Conservation (phyloP, 2,113 vertebrate genomes). For the Nothobranchius furzeri region DNA sequence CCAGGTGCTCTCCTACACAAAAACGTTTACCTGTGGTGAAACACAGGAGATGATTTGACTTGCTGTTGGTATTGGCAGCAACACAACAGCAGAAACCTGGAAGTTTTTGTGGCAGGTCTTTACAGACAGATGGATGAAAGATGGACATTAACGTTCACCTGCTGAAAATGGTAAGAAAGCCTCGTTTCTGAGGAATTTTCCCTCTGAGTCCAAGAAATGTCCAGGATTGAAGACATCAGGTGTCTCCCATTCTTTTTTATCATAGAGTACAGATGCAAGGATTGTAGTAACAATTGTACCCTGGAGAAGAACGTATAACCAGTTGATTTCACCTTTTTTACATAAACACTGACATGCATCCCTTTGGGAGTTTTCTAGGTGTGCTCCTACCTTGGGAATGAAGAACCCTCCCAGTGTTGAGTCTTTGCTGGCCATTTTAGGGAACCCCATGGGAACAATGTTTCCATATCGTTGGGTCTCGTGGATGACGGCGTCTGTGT, state of each 20-base stretch:
- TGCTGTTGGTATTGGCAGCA: neutral
- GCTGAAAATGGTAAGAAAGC: constrained; percentile 88
- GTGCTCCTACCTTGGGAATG: constrained; percentile 79
- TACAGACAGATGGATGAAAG: neutral
- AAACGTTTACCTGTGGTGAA: constrained; percentile 78
- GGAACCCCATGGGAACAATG: constrained; percentile 77
- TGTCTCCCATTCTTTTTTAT: constrained; percentile 84
- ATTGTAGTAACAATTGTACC: constrained; percentile 64
- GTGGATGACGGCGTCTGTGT: constrained; percentile 84
- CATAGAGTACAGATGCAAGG: constrained; percentile 83
- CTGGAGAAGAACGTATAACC: constrained; percentile 22
- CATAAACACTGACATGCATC: no score
- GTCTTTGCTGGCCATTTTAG: constrained; percentile 72
- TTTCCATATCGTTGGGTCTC: constrained; percentile 83
- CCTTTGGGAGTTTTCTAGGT: no score
- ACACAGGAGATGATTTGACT: neutral
- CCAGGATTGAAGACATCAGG: constrained; percentile 85
- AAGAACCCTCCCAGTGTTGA: constrained; percentile 70
- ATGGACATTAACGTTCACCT: constrained; percentile 65
- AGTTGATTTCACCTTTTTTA: neutral
- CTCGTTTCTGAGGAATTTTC: constrained; percentile 82
- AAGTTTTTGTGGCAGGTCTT: no score
- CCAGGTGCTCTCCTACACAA: constrained; percentile 85
- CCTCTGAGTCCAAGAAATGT: constrained; percentile 86
- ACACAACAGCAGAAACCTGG: no score